Evolutionary conservation across 2,888 invertebrate genomes (phyloP), one percentile per base, ranked within the genome.

Genomic region (Scrobipalpa costella): DNA sequence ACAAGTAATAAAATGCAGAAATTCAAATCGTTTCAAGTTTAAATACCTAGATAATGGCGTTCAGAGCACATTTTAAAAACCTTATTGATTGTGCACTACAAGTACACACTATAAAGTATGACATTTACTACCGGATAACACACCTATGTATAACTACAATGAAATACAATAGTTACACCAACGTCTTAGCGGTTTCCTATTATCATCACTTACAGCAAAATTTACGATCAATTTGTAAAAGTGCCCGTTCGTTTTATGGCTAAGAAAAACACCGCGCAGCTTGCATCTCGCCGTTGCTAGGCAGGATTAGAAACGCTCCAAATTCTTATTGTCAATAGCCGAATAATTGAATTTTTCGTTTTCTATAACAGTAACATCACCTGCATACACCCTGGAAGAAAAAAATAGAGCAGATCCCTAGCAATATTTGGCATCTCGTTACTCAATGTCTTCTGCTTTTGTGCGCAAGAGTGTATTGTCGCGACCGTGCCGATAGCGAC

Each of bases 221-320:
- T 86, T 88, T 88, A 89, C 83, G 85, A 84, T 71, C 87, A 88
- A 88, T 88, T 88, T 84, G 83, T 81, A 81, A 77, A 81, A 85
- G 87, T 85, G 85, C 76, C 79, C 74, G 69, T 77, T 84, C 74
- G 70, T 77, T 84, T 83, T 83, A 81, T 77, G 74, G 71, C 72
- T 74, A 69, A 72, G 71, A 72, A 67, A 50, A 64, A 64, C 67
- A 59, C 57, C 55, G 63, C 60, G 63, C 60, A 62, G 49, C 57
- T 64, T 60, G 60, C 60, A 60, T n/a, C 52, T 52, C 38, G 57
- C 73, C 70, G 64, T 71, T 67, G 71, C 70, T 71, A 72, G 83
- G 85, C 83, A 68, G 79, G 78, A 81, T 85, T 82, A 77, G 77
- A 75, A 77, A 75, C 82, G 83, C 79, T 82, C 83, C 80, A 79